A percentile compares a stretch with the other conserved stretches of the same genome.
These are phyloP conservation scores for Dolichallabes microphthalmus DNA, from an alignment of 2,113 vertebrate genomes.

Conservation along the genomic window DNA sequence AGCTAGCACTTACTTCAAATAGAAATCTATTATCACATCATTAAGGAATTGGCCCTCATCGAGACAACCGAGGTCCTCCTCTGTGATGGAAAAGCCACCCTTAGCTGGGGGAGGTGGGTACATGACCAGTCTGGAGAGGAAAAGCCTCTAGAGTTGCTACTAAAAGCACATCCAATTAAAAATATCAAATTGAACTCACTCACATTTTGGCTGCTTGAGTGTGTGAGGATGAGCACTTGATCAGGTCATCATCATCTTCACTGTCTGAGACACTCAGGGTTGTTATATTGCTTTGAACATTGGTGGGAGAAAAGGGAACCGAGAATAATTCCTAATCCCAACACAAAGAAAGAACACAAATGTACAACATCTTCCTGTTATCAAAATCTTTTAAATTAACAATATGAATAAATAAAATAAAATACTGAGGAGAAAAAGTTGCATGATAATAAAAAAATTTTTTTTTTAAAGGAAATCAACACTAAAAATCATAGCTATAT, in stretches of 20 bases:
- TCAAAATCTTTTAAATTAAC: not conserved
- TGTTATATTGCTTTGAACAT: not conserved
- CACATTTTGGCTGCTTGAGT: conserved; percentile 82
- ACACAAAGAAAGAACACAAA: not conserved
- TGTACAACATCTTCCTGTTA: not conserved
- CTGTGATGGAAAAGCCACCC: conserved; percentile 86
- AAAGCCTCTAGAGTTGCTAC: not conserved
- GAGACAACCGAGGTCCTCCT: conserved; percentile 84
- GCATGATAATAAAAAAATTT: too few relatives aligned
- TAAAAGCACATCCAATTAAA: not conserved
- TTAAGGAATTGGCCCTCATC: conserved; percentile 87
- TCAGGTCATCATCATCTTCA: conserved; percentile 78
- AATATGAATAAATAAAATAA: not conserved
- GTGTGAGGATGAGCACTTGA: conserved; percentile 75
- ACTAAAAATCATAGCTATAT: too few relatives aligned
- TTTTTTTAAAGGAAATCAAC: too few relatives aligned
- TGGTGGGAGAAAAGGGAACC: not conserved
- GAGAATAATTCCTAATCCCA: not conserved
- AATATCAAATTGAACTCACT: conserved; percentile 52
- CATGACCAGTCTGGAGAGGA: conserved; percentile 77
- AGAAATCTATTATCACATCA: conserved; percentile 92
- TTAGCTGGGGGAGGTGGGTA: conserved; percentile 87
- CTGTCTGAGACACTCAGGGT: conserved; percentile 41
- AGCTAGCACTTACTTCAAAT: conserved; percentile 84
- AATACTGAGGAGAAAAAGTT: too few relatives aligned